Evolutionary conservation across 2,113 vertebrate genomes (phyloP), one percentile per base, ranked within the genome.

Genomic region (Balaeniceps rex): DNA sequence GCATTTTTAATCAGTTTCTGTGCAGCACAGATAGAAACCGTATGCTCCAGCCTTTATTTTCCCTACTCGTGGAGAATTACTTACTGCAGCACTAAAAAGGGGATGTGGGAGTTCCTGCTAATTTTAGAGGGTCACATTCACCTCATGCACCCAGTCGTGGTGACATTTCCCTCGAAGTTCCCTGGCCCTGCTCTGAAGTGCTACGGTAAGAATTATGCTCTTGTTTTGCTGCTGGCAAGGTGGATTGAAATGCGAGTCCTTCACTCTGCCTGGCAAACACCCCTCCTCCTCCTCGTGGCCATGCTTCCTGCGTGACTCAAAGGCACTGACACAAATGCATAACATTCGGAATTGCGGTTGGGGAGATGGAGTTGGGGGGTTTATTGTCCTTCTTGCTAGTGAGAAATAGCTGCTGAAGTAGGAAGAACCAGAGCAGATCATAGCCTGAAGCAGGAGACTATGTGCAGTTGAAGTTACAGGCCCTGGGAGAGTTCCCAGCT

Each of bases 1-100:
- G 98, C 98, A 98, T 98, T 98, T 98, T 98, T 98, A 98, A 98
- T 98, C 98, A 98, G 98, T 98, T 98, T 98, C 98, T 98, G 97
- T 97, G 97, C 98, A 76, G 96, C 96, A 86, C 97, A 98, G 98
- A 98, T 98, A 98, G 98, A 97, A 98, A 98, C 98, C 98, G 97
- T 98, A 98, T 98, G 98, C 95, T 98, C 93, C 91, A 86, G 94
- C 97, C 98, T 98, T 98, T 97, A 92, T 97, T 97, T 97, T 94
- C 84, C 83, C 94, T 94, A 19, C 91, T 97, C 42, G 3, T 54
- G 91, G 95, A 97, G 96, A 98, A 96, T 96, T 93, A 88, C 95
- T 97, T 87, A 83, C 24, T 84, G 90, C 68, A 47, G 96, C 69
- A 64, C 80, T 58, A 81, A 83, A 93, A 61, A 78, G 51, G 65